Base-by-base conservation (phyloP, 2,888 invertebrate species). In the Acheta domesticus region DNA sequence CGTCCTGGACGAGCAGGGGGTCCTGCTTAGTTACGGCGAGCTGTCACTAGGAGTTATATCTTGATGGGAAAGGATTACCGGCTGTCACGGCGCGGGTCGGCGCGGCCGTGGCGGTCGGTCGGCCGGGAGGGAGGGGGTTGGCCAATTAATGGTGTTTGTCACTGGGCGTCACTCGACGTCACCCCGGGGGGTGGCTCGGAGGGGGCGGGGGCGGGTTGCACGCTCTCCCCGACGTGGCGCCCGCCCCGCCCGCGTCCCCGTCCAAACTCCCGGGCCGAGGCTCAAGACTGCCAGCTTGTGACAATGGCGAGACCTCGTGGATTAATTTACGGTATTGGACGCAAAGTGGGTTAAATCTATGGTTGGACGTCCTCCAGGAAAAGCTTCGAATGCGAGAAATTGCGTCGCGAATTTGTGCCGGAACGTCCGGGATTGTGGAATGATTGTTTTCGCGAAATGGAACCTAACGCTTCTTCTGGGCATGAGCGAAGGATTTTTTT, bases 21-120 rank as follows among this genome's bases (percentile, higher is more conserved):
- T 62, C 62, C 62, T 62, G 62, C 62, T 62, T 62, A 62, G 62
- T 62, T 62, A 62, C 62, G 62, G 62, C 16, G 62, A 0, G 62
- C 62, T 62, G 62, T 62, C 16, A 14, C 16, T 62, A n/a, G 62
- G 16, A 62, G 62, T 62, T 62, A 62, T 62, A 62, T 62, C 62
- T 62, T 62, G 62, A 62, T 62, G 62, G 62, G 62, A 62, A 62
- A 62, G 62, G 62, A 62, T 62, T 62, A 62, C 62, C 62, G 16
- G 62, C 16, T 16, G 62, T 62, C 62, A 62, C 14, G 62, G 62
- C 62, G 62, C 16, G n/a, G 62, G 62, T 14, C n/a, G 62, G 62
- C n/a, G 62, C 16, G n/a, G 62, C 14, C 16, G 62, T 12, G 8
- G 16, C 0, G 62, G 16, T 8, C 62, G 62, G 16, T 19, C 14